Conservation (phyloP, 2,797 vertebrate genomes). For the Setipinna tenuifilis region DNA sequence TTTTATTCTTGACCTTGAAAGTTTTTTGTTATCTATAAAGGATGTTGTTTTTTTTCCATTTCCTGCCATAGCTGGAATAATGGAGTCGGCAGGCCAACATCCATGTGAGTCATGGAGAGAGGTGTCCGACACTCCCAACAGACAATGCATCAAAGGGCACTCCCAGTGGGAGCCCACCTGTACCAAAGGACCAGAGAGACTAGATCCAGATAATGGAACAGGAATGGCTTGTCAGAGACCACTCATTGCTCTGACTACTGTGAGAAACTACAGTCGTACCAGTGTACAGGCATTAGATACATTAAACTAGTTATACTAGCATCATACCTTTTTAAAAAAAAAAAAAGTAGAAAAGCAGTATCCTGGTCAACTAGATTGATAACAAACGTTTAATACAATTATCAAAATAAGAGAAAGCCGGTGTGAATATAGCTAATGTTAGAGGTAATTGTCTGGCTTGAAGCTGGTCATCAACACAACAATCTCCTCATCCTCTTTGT, state of each 20-base stretch:
- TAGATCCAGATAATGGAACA: slow-evolving; percentile 40
- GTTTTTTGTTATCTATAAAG: slow-evolving; percentile 29
- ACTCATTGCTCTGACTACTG: neutral
- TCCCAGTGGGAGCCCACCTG: neutral
- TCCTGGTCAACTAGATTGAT: neutral
- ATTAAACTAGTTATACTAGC: neutral
- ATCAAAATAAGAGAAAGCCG: neutral
- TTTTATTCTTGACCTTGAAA: slow-evolving; percentile 39
- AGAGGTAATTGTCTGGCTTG: neutral
- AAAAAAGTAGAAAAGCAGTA: neutral
- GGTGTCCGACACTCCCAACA: neutral
- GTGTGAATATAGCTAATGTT: neutral
- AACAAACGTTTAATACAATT: neutral
- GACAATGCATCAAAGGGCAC: neutral
- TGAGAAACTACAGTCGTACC: neutral
- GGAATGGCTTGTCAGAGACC: neutral
- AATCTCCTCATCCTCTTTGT: neutral
- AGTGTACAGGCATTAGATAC: neutral
- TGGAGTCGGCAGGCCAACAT: neutral
- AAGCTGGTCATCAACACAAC: neutral
- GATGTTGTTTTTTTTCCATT: slow-evolving; percentile 25
- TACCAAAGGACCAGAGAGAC: neutral
- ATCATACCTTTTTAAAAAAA: neutral
- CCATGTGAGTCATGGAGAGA: neutral
- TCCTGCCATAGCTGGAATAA: neutral